A percentile compares a stretch with the other conserved stretches of the same genome.
Conservation (phyloP, 2,113 vertebrate species). For the Sitta europaea region DNA sequence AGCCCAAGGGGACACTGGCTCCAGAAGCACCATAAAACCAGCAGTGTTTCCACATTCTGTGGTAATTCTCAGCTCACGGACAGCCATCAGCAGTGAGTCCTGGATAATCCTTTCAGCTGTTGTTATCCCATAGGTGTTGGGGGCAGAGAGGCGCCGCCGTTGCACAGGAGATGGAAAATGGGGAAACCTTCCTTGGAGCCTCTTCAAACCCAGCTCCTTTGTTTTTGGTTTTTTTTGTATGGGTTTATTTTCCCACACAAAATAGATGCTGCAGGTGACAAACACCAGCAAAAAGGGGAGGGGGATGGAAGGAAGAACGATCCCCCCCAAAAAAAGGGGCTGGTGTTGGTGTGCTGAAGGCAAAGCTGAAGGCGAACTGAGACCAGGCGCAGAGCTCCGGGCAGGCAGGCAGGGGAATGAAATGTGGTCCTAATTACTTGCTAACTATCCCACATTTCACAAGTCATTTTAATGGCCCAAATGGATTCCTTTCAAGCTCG, state of each 20-base stretch:
- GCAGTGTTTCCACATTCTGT: neutral
- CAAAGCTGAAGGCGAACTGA: neutral
- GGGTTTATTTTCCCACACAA: accelerated
- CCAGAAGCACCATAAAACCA: neutral
- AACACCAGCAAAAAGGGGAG: neutral
- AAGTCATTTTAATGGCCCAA: conserved; percentile 36
- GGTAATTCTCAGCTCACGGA: neutral
- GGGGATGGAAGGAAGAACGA: neutral
- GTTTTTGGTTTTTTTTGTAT: too few species aligned
- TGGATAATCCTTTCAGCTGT: neutral
- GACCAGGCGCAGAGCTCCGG: neutral
- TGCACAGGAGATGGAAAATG: neutral
- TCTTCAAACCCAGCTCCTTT: neutral
- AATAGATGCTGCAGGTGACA: neutral
- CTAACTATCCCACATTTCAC: conserved; percentile 49
- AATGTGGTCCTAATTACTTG: conserved; percentile 60
- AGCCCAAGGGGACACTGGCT: neutral
- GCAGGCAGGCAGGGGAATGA: neutral
- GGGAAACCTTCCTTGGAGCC: neutral
- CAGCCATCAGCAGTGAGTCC: neutral
- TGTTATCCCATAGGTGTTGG: neutral
- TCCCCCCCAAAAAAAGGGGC: neutral
- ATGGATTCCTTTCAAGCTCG: conserved; percentile 30
- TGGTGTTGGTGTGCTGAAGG: accelerated
- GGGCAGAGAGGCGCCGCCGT: neutral